Percentiles rank a stretch among this genome's conserved stretches.
phyloP scores from a whole-genome alignment of 2,888 invertebrate species.

The Pasiphila rectangulata region DNA sequence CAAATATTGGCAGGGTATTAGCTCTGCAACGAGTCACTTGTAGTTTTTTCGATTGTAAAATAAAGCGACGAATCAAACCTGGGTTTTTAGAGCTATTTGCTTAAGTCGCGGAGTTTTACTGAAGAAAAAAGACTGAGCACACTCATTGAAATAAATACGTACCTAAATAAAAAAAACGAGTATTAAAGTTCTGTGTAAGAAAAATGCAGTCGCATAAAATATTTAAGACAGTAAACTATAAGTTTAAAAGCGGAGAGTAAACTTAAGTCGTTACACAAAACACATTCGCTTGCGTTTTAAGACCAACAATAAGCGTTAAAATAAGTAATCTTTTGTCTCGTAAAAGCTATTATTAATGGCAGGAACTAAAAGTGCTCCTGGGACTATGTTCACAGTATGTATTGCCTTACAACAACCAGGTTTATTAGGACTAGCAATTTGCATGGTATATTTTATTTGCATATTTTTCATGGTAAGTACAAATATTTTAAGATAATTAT shows the following conservation, averaged over 20 bases:
- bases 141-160: too few species aligned
- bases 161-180: too few species aligned
- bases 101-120: neutral
- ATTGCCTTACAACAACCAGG: neutral
- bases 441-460: too few species aligned
- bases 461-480: too few species aligned
- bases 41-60: conserved; percentile 31
- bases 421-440: neutral
- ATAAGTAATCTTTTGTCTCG: conserved; percentile 41
- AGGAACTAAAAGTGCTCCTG: conserved; percentile 41
- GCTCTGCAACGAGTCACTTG: conserved; percentile 62
- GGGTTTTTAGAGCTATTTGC: neutral
- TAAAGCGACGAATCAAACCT: neutral
- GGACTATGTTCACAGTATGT: conserved; percentile 27
- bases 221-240: too few species aligned
- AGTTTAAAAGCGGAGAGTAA: conserved; percentile 4
- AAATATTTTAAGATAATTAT: neutral
- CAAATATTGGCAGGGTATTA: conserved; percentile 75
- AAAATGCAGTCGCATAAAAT: too few species aligned
- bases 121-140: too few species aligned
- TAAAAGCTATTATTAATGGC: conserved; percentile 46
- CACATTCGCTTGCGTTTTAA: conserved; percentile 26
- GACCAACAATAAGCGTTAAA: conserved; percentile 38
- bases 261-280: conserved; percentile 22
- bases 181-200: too few species aligned